Conservation (phyloP, 2,797 vertebrate genomes). For the Brachymystax lenok region DNA sequence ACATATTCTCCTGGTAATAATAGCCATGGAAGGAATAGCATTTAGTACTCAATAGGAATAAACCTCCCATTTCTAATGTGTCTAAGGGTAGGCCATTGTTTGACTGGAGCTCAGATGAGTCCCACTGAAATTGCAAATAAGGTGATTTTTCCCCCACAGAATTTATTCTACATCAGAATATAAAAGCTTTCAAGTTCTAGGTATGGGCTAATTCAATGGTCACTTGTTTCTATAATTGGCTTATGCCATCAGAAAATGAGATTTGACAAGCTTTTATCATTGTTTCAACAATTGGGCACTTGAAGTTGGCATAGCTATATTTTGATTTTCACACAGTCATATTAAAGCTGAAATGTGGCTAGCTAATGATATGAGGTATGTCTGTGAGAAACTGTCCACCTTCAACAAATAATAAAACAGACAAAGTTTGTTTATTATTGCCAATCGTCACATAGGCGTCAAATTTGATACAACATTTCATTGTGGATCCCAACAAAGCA, state of each 20-base stretch:
- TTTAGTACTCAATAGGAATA: conserved; percentile 31
- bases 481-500: background rate
- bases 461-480: background rate
- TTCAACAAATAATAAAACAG: background rate
- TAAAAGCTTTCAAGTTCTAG: conserved; percentile 76
- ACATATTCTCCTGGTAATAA: conserved; percentile 55
- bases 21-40: conserved; percentile 21
- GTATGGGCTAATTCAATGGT: conserved; percentile 76
- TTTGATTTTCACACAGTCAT: conserved; percentile 67
- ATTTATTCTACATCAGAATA: conserved; percentile 72
- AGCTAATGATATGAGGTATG: conserved; percentile 55
- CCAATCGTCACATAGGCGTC: background rate
- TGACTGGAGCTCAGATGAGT: conserved; percentile 42
- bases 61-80: conserved; percentile 40
- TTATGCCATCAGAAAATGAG: conserved; percentile 63
- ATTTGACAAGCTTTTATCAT: conserved; percentile 73
- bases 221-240: conserved; percentile 76
- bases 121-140: conserved; percentile 69
- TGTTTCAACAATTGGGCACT: conserved; percentile 69
- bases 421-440: conserved; percentile 29
- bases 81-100: conserved; percentile 57
- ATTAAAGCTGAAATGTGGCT: conserved; percentile 60
- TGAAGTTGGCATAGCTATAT: conserved; percentile 63
- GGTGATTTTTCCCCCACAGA: conserved; percentile 58
- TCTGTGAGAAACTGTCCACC: conserved; percentile 44